Base-by-base conservation (phyloP, 2,113 vertebrate genomes). In the Ctenomys sociabilis region DNA sequence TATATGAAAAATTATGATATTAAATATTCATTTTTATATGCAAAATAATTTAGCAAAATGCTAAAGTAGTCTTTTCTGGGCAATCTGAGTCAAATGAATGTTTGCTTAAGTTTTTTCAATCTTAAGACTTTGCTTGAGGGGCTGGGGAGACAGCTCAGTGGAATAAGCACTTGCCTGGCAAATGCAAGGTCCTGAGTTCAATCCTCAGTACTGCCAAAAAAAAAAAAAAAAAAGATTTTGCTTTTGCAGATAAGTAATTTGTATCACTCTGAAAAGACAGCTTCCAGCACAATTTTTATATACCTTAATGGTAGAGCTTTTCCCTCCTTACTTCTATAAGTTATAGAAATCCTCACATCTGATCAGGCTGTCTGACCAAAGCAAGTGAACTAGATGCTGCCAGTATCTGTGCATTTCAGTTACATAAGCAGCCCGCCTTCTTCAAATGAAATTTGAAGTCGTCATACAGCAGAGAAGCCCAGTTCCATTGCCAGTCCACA, bases 401-500 rank as follows among this genome's bases (percentile, higher is more conserved):
- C 90, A 81, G 7, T 84, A 54, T 95, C 77, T 45, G 9, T 26
- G 70, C 49, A 45, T 96, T 93, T 93, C 96, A 83, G 80, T 91
- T 54, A 92, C 45, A 10, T 21, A 57, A 96, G 82, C 78, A 87
- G 97, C 78, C 63, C 86, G 82, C 52, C 35, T 89, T 96, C 92
- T 90, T 14, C n/a, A 92, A 95, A 90, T 68, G 94, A 68, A 93
- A 95, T 96, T 82, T 88, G 63, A 96, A 97, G 82, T 90, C 90
- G 86, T 93, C 88, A 70, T 32, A 70, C 90, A 96, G 92, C 73
- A 94, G 82, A 97, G 96, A 96, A 82, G 81, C 92, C 83, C 63
- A 80, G 43, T 90, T 85, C 88, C 86, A 81, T 28, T 92, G 90
- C 97, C 85, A 91, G 80, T 89, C 68, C 90, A 94, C 95, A 97